A percentile compares a stretch with the other conserved stretches of the same genome.
phyloP scores from a whole-genome alignment of 2,888 invertebrate genomes.

The Drosophila demipolita region DNA sequence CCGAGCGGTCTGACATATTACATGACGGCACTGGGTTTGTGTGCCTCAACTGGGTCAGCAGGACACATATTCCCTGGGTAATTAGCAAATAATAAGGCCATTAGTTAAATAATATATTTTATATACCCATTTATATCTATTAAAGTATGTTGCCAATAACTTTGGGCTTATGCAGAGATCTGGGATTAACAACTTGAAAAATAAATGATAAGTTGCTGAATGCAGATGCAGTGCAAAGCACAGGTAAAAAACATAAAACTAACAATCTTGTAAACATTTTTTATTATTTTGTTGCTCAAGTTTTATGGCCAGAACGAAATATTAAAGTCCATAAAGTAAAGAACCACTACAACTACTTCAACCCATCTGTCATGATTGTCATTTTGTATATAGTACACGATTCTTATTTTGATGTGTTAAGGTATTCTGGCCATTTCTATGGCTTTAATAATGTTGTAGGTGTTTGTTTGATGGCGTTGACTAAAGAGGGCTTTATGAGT shows the following conservation, averaged over 20 bases:
- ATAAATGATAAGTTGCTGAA: neutral
- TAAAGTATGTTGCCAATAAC: neutral
- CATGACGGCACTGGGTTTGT: conserved; percentile 54
- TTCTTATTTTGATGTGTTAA: conserved; percentile 13
- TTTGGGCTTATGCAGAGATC: neutral
- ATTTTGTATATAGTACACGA: conserved; percentile 45
- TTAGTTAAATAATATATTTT: conserved; percentile 30
- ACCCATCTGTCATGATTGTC: conserved; percentile 76
- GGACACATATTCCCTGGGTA: conserved; percentile 51
- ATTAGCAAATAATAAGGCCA: conserved; percentile 58
- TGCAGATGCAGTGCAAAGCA: neutral
- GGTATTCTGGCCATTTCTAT: conserved; percentile 7
- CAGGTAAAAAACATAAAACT: neutral
- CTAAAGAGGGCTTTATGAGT: conserved; percentile 69
- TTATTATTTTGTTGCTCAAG: neutral
- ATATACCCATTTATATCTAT: too few relatives aligned
- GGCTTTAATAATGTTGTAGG: conserved; percentile 60
- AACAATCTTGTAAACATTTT: neutral
- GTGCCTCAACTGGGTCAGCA: conserved; percentile 60
- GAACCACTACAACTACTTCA: neutral
- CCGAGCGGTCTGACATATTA: conserved; percentile 57
- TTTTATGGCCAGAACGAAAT: neutral
- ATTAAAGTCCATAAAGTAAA: conserved; percentile 8
- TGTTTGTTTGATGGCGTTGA: conserved; percentile 65
- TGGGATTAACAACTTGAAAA: neutral